These are phyloP conservation scores for Thalpophila matura DNA, from an alignment of 2,888 invertebrate species.

Conservation along the genomic window DNA sequence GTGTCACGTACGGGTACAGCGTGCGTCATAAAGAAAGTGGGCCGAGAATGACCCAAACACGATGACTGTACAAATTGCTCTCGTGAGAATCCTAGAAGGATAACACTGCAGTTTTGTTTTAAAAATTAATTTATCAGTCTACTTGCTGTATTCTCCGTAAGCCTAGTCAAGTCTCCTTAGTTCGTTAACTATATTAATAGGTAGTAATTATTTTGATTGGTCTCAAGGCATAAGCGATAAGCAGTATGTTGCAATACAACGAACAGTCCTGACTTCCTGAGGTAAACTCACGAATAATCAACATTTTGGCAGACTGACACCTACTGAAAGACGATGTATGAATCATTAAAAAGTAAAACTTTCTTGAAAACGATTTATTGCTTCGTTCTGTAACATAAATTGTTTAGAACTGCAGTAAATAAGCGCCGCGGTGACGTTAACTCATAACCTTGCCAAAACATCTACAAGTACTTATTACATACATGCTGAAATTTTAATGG, in stretches of 20 bases:
- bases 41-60: constrained; percentile 14
- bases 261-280: background rate
- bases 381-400: constrained; percentile 29
- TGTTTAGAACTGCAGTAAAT: constrained; percentile 44
- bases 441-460: constrained; percentile 54
- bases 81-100: constrained; percentile 1
- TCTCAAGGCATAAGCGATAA: too few relatives aligned
- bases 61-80: background rate
- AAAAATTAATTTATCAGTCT: too few relatives aligned
- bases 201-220: too few relatives aligned
- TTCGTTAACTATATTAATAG: too few relatives aligned
- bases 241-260: too few relatives aligned
- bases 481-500: constrained; percentile 37
- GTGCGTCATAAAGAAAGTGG: constrained; percentile 41
- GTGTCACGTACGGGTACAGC: constrained; percentile 20
- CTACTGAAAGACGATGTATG: constrained; percentile 13
- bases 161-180: background rate
- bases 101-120: background rate
- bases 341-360: constrained; percentile 12
- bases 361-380: constrained; percentile 22
- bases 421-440: constrained; percentile 48
- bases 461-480: constrained; percentile 26
- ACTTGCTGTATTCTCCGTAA: background rate
- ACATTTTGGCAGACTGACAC: constrained; percentile 3
- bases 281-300: background rate